Evolutionary conservation across 2,113 vertebrate species (phyloP).

Genomic region (Hemiprocne comata): DNA sequence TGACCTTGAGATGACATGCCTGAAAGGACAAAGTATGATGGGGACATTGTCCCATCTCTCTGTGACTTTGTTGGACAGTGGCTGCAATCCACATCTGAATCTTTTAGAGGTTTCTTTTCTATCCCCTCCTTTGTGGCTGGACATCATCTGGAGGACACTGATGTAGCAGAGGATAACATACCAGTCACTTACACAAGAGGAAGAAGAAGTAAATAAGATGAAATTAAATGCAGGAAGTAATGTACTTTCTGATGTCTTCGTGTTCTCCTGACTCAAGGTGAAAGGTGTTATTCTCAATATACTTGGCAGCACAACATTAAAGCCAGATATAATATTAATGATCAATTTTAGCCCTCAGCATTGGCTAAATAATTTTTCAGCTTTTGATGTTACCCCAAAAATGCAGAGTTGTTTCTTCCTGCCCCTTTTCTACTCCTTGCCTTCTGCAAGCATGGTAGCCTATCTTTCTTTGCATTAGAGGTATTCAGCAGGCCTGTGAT

Average conservation of each 20-base stretch:
- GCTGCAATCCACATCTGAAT: background rate
- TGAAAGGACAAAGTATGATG: background rate
- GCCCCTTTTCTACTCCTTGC: background rate
- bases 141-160: background rate
- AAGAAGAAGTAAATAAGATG: background rate
- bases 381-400: background rate
- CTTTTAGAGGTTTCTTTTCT: background rate
- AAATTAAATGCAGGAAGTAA: background rate
- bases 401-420: background rate
- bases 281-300: background rate
- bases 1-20: constrained; percentile 33
- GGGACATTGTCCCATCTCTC: background rate
- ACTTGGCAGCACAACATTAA: background rate
- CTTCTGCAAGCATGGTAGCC: background rate
- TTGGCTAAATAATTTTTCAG: background rate
- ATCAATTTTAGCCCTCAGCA: background rate
- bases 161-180: background rate
- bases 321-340: background rate
- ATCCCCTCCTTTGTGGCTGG: background rate
- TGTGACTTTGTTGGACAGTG: background rate
- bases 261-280: background rate
- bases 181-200: background rate
- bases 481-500: background rate
- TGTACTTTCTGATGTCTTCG: background rate
- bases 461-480: background rate